Evolutionary conservation across 2,888 invertebrate genomes (phyloP), one percentile per base, ranked within the genome.

Genomic region (Ophraella communa): DNA sequence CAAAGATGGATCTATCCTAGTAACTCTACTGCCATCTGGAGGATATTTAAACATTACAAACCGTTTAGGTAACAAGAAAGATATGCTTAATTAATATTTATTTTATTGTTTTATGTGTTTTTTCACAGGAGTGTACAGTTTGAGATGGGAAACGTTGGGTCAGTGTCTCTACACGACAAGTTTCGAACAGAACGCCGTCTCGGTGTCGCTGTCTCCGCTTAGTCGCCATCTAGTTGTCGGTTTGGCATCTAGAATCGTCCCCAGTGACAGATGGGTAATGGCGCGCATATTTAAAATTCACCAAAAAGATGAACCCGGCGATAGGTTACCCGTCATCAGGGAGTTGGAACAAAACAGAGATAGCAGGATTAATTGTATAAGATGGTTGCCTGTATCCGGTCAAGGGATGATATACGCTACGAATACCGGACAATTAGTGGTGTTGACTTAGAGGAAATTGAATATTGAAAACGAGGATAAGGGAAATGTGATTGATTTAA

Each of bases 401-500:
- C 92, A 93, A 78, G 94, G 94, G 1, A 85, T 94, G 62, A 90
- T 93, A 54, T 94, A 93, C 81, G 94, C 93, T 20, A 94, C 94
- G 71, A 94, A 93, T 79, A 89, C 90, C 17, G 95, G 94, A 57
- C 91, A 92, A 76, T 85, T 95, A 68, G 89, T 89, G 76, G 87
- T 92, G 74, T 85, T 91, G 79, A 87, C 87, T 74, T 87, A 85
- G 56, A 39, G 8, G 17, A 11, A 14, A 35, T 55, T 24, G n/a
- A 44, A 18, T n/a, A 24, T 24, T 1, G 4, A 39, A 23, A 20
- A 27, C 8, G 35, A 8, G 8, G 33, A 39, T 8, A 18, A 27
- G 3, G 10, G 8, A 33, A 18, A 14, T 18, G 33, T 33, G 17
- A 35, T 53, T 35, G 20, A 8, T 35, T 20, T 33, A 10, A 20